phyloP scores from a whole-genome alignment of 2,888 invertebrate genomes.

The Amblyjoppa fuscipennis region DNA sequence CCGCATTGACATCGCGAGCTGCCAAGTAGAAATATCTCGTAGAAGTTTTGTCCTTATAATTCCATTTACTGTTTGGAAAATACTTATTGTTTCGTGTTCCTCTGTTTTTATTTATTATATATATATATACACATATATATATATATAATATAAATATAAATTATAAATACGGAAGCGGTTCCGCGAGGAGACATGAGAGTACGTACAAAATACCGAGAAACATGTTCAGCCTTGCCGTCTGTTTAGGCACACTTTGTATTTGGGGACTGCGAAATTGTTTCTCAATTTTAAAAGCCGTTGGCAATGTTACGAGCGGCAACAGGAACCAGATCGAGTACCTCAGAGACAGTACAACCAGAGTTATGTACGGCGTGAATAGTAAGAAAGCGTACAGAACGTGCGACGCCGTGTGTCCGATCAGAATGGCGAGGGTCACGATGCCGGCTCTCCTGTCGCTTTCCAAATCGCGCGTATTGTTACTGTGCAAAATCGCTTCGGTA shows the following conservation, averaged over 20 bases:
- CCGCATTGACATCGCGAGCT: slow-evolving; percentile 46
- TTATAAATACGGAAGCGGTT: slow-evolving; percentile 82
- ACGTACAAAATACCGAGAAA: slow-evolving; percentile 96
- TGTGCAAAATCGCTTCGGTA: slow-evolving; percentile 97
- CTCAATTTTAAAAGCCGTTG: slow-evolving; percentile 95
- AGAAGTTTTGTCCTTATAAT: slow-evolving; percentile 42
- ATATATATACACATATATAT: slow-evolving; percentile 64
- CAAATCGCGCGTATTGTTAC: slow-evolving; percentile 97
- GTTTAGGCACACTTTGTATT: slow-evolving; percentile 93
- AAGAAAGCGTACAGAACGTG: slow-evolving; percentile 96
- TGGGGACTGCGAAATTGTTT: slow-evolving; percentile 93
- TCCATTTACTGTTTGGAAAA: slow-evolving; percentile 42
- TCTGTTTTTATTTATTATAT: slow-evolving; percentile 11
- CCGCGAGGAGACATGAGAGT: slow-evolving; percentile 88
- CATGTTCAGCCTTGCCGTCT: slow-evolving; percentile 96
- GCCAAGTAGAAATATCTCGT: slow-evolving; percentile 37
- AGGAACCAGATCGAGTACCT: slow-evolving; percentile 96
- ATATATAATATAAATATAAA: slow-evolving; percentile 49
- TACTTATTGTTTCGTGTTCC: slow-evolving; percentile 21
- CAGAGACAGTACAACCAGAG: slow-evolving; percentile 94
- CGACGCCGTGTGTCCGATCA: slow-evolving; percentile 96
- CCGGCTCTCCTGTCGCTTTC: slow-evolving; percentile 95
- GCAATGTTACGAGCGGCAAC: slow-evolving; percentile 94
- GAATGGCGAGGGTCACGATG: slow-evolving; percentile 97
- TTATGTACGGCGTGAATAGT: slow-evolving; percentile 95